Evolutionary conservation across 2,888 invertebrate species (phyloP), one percentile per base, ranked within the genome.

Genomic region (Galerucella pusilla): DNA sequence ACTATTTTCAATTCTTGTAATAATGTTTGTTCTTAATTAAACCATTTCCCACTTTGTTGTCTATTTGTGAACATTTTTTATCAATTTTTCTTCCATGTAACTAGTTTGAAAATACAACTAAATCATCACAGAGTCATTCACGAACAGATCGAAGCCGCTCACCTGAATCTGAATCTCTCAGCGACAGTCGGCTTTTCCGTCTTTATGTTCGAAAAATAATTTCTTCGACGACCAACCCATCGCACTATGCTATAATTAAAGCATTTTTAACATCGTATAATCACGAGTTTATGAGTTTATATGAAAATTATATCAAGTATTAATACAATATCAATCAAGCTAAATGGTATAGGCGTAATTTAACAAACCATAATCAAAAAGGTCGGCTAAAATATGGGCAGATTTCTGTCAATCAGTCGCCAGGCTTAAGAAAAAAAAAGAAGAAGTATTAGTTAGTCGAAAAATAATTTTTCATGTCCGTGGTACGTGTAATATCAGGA

Each of bases 231-330:
- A 74, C 79, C 79, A 73, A 74, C 77, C 76, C 73, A 76, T 75
- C 76, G 68, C 76, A 79, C 81, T 73, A 76, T 79, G 78, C 77
- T 80, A 80, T 81, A 81, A 81, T 81, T 81, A 80, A 81, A 81
- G 78, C 75, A 78, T 78, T 79, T 80, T 79, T 80, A 81, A 81
- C 78, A 76, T 75, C 76, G 69, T 77, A 77, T 77, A 77, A 77
- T 79, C 77, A 78, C 78, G 76, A 79, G 76, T 77, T 77, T 75
- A 76, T 71, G 73, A 69, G 76, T 76, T 75, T 75, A 80, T 80
- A 81, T 77, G 80, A 80, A 80, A 76, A 81, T 80, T 78, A 78
- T 79, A 81, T 80, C 80, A 80, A 79, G 79, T 81, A 80, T 79
- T 81, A 80, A 77, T 80, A 79, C 75, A 75, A 79, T 80, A 81